phyloP scores from a whole-genome alignment of 2,113 vertebrate species.

The Passer domesticus region DNA sequence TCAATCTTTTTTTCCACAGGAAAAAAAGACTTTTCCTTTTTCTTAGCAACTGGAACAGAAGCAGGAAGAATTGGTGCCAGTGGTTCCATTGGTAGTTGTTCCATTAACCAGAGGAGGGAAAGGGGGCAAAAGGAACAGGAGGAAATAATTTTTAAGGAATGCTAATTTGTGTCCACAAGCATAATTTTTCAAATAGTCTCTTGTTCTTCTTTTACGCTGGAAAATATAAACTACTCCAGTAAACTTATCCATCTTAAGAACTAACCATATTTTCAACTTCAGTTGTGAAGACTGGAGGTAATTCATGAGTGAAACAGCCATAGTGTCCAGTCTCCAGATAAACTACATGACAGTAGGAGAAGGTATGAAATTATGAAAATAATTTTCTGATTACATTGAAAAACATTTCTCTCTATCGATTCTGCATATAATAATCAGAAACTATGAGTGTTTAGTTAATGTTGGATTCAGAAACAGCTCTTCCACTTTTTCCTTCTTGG shows the following conservation, averaged over 20 bases:
- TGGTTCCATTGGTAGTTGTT: background rate
- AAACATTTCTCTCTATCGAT: background rate
- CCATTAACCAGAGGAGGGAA: background rate
- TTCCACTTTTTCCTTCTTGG: background rate
- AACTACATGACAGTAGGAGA: background rate
- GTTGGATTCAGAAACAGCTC: background rate
- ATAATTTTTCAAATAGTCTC: background rate
- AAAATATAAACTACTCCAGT: background rate
- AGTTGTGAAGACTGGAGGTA: background rate
- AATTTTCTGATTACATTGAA: background rate
- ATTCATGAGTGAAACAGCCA: background rate
- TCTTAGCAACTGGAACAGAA: background rate
- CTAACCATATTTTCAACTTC: background rate
- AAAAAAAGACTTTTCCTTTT: conserved; percentile 1
- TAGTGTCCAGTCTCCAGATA: background rate
- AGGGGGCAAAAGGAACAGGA: background rate
- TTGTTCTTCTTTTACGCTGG: background rate
- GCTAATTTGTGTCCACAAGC: background rate
- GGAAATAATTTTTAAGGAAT: background rate
- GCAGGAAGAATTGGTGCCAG: background rate
- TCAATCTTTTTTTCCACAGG: background rate
- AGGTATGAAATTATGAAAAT: background rate
- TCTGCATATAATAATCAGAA: background rate
- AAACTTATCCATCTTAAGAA: background rate
- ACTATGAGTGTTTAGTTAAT: background rate